These are phyloP conservation scores for Gracilinanus agilis DNA, from an alignment of 2,113 vertebrate species.

Conservation along the genomic window DNA sequence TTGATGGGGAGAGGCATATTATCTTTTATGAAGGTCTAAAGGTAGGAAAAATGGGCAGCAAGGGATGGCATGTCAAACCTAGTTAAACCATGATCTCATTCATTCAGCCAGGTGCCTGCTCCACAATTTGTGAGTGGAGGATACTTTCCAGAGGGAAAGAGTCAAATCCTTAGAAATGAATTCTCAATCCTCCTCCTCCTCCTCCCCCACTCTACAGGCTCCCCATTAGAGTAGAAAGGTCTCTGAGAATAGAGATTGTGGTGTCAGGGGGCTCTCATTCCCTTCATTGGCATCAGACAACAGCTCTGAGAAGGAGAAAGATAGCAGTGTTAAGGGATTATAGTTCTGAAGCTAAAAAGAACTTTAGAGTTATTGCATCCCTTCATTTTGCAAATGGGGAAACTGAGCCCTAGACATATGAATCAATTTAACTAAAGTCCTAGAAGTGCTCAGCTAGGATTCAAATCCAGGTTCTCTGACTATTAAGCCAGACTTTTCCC, in stretches of 20 bases:
- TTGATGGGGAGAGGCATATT: not conserved
- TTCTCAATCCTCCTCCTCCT: not conserved
- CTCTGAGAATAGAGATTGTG: not conserved
- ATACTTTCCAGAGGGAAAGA: not conserved
- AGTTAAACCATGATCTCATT: not conserved
- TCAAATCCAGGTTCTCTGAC: not conserved
- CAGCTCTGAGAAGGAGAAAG: not conserved
- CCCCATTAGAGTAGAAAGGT: not conserved
- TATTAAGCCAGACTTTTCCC: not conserved
- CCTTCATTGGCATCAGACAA: not conserved
- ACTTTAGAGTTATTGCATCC: not conserved
- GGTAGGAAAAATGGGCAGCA: not conserved
- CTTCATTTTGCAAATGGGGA: not conserved
- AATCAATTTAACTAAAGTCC: not conserved
- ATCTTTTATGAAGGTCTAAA: slow-evolving; percentile 8
- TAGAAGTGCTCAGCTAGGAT: not conserved
- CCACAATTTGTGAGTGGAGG: not conserved
- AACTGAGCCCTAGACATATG: not conserved
- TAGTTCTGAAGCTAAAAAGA: not conserved
- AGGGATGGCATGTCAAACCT: not conserved
- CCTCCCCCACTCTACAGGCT: not conserved
- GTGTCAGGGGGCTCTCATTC: not conserved
- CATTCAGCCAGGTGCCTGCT: not conserved
- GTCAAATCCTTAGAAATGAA: not conserved
- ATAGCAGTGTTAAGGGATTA: not conserved